Percentiles rank a stretch among this genome's conserved stretches.
phyloP scores from a whole-genome alignment of 2,888 invertebrate genomes.

The Agrilus cyanescens region DNA sequence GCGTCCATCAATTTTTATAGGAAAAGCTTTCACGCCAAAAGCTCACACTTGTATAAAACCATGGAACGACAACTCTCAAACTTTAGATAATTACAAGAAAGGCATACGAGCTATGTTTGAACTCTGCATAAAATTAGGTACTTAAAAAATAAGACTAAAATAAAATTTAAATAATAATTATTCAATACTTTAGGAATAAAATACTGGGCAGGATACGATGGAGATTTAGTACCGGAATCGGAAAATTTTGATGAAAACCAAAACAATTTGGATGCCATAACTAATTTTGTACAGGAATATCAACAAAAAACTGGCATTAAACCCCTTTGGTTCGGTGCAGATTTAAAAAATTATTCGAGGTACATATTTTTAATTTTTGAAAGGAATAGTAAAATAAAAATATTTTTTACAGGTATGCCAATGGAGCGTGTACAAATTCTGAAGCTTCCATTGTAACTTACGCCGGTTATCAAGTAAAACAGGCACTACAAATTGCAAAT shows the following conservation, averaged over 20 bases:
- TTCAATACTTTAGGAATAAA: constrained; percentile 31
- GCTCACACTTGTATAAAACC: constrained; percentile 26
- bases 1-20: constrained; percentile 45
- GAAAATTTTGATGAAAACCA: constrained; percentile 44
- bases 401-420: constrained; percentile 28
- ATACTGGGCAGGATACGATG: constrained; percentile 53
- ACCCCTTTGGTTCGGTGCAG: constrained; percentile 51
- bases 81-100: constrained; percentile 46
- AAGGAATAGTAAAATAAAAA: not conserved
- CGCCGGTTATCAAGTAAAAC: constrained; percentile 50
- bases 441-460: constrained; percentile 46
- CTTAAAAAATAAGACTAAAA: constrained; percentile 1
- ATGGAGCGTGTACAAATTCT: constrained; percentile 49
- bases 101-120: constrained; percentile 49
- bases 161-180: not conserved
- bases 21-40: constrained; percentile 32
- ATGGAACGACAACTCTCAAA: constrained; percentile 48
- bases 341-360: constrained; percentile 38
- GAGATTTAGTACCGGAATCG: constrained; percentile 46
- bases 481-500: constrained; percentile 48
- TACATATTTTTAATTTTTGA: constrained; percentile 8
- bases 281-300: constrained; percentile 44
- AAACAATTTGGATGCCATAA: constrained; percentile 44
- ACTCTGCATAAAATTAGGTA: constrained; percentile 47
- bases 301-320: constrained; percentile 44